Evolutionary conservation across 2,797 vertebrate species (phyloP).

Genomic region (Gallinago stenura): DNA sequence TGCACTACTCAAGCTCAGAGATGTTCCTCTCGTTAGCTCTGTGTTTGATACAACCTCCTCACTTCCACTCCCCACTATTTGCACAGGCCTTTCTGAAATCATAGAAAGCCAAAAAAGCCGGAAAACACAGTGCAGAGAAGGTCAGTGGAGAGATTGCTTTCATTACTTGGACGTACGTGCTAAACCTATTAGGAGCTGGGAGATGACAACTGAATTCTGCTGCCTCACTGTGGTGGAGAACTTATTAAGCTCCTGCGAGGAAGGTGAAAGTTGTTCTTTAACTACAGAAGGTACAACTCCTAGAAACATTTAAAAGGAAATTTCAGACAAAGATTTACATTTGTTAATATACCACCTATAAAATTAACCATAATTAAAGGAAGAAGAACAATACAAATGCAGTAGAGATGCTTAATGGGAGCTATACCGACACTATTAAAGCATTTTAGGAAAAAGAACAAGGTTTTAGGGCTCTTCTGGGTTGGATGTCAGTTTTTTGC

Average conservation of each 20-base stretch:
- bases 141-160: background rate
- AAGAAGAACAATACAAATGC: background rate
- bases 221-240: background rate
- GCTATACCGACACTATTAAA: background rate
- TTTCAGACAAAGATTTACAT: background rate
- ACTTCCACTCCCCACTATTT: background rate
- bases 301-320: background rate
- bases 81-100: background rate
- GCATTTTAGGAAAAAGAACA: background rate
- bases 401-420: background rate
- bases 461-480: background rate
- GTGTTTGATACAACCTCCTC: background rate
- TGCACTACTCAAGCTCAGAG: background rate
- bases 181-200: background rate
- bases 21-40: background rate
- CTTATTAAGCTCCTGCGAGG: background rate
- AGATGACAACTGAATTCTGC: conserved; percentile 13
- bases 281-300: background rate
- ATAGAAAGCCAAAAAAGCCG: background rate
- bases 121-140: background rate
- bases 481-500: background rate
- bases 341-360: background rate
- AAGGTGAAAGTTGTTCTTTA: background rate
- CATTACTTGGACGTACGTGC: background rate
- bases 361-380: background rate